Percentiles rank a stretch among this genome's conserved stretches.
phyloP scores from a whole-genome alignment of 2,797 vertebrate species.

The Mionectes olivaceus region DNA sequence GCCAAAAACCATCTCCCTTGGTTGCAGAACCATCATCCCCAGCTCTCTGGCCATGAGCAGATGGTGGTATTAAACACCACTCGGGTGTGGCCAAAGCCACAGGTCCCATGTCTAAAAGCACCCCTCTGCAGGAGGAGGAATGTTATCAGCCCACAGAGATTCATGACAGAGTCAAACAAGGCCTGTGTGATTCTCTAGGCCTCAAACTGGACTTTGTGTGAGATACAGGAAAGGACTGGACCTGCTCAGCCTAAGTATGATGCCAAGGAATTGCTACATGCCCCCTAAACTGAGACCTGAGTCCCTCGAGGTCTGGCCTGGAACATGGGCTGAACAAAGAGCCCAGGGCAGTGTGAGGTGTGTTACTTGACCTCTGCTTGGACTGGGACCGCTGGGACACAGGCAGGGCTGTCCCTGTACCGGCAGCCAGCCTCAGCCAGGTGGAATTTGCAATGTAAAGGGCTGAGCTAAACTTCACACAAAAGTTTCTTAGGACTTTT shows the following conservation, averaged over 20 bases:
- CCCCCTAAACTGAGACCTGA: not conserved
- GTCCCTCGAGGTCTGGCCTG: rapidly evolving
- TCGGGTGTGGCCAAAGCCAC: not conserved
- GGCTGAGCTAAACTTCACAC: not conserved
- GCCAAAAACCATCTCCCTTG: not conserved
- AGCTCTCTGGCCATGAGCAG: not conserved
- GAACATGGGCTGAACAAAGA: rapidly evolving
- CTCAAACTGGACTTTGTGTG: not conserved
- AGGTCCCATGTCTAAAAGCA: not conserved
- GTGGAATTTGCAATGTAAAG: not conserved
- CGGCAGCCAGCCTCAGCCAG: rapidly evolving
- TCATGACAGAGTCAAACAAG: not conserved
- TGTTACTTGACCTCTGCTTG: not conserved
- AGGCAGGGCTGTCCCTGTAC: not conserved
- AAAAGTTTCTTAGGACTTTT: not conserved
- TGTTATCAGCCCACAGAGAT: not conserved
- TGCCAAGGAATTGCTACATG: not conserved
- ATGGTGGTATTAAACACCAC: not conserved
- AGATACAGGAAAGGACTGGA: not conserved
- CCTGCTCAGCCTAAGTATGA: rapidly evolving
- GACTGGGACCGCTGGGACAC: rapidly evolving
- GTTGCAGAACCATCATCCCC: not conserved
- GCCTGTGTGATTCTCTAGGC: not conserved
- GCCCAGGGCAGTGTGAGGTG: rapidly evolving
- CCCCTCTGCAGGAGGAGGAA: not conserved